These are phyloP conservation scores for Cheilosia grossa DNA, from an alignment of 2,888 invertebrate genomes.

Conservation along the genomic window DNA sequence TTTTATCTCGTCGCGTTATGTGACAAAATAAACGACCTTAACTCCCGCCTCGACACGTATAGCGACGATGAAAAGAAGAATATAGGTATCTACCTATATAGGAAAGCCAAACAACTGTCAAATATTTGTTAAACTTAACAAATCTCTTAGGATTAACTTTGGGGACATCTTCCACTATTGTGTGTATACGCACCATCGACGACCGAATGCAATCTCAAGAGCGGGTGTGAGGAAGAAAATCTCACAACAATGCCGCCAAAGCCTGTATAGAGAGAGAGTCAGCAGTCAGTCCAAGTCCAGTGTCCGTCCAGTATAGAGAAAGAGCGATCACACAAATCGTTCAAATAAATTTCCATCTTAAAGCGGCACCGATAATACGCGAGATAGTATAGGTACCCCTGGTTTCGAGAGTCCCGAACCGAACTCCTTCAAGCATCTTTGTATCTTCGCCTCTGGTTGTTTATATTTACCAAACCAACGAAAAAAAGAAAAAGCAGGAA, in stretches of 20 bases:
- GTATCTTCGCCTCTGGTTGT: constrained; percentile 45
- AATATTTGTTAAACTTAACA: constrained; percentile 75
- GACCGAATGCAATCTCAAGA: constrained; percentile 15
- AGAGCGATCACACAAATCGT: constrained; percentile 59
- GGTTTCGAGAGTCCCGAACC: constrained; percentile 24
- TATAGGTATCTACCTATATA: background rate
- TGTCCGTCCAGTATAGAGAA: background rate
- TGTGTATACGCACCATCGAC: background rate
- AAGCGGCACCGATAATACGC: constrained; percentile 61
- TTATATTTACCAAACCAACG: constrained; percentile 58
- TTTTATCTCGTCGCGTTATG: constrained; percentile 68
- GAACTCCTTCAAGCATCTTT: constrained; percentile 42
- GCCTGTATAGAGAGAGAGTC: background rate
- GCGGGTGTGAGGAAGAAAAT: constrained; percentile 17
- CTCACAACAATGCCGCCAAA: constrained; percentile 67
- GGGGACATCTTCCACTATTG: constrained; percentile 42
- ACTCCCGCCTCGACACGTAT: constrained; percentile 54
- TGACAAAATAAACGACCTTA: constrained; percentile 72
- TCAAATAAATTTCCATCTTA: constrained; percentile 74
- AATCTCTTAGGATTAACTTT: constrained; percentile 74
- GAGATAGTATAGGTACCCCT: constrained; percentile 11
- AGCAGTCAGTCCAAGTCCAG: constrained; percentile 2
- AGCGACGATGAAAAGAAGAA: constrained; percentile 23
- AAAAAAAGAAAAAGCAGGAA: constrained; percentile 15
- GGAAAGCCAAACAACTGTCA: constrained; percentile 69